These are phyloP conservation scores for Ditula angustiorana DNA, from an alignment of 2,888 invertebrate genomes.

Conservation along the genomic window DNA sequence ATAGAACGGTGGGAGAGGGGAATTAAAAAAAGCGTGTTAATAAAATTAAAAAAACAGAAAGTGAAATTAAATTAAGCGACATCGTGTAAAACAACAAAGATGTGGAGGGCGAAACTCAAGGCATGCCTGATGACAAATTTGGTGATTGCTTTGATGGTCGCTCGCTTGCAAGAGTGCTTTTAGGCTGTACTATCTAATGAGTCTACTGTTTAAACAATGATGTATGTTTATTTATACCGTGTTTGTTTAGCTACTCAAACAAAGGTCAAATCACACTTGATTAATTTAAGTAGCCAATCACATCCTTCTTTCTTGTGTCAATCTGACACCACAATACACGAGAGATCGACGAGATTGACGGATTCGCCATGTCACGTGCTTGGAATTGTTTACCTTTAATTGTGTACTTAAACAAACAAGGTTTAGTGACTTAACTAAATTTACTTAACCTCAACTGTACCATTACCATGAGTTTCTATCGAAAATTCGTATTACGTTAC, in stretches of 20 bases:
- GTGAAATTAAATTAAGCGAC: conserved; percentile 70
- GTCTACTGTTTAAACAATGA: neutral
- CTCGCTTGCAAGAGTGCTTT: conserved; percentile 29
- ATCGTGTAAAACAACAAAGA: conserved; percentile 56
- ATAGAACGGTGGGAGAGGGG: conserved; percentile 72
- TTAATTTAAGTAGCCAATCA: too few relatives aligned
- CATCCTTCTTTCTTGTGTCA: too few relatives aligned
- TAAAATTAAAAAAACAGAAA: conserved; percentile 75
- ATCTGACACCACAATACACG: too few relatives aligned
- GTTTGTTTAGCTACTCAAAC: too few relatives aligned
- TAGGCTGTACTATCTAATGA: conserved; percentile 6
- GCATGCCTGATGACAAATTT: conserved; percentile 67
- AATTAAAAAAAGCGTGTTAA: conserved; percentile 86
- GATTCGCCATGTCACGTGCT: too few relatives aligned
- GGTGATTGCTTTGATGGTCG: conserved; percentile 6
- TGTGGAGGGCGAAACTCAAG: conserved; percentile 52
- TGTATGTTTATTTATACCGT: too few relatives aligned
- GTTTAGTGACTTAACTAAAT: neutral
- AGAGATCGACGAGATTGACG: too few relatives aligned
- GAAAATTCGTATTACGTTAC: too few relatives aligned
- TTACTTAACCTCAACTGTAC: neutral
- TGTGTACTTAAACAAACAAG: too few relatives aligned
- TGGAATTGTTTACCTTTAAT: too few relatives aligned
- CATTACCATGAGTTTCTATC: too few relatives aligned
- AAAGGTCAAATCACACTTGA: too few relatives aligned